Evolutionary conservation across 23 tunicate genomes (phyloP), one percentile per base, ranked within the genome.

Genomic region (Pegea sp.): DNA sequence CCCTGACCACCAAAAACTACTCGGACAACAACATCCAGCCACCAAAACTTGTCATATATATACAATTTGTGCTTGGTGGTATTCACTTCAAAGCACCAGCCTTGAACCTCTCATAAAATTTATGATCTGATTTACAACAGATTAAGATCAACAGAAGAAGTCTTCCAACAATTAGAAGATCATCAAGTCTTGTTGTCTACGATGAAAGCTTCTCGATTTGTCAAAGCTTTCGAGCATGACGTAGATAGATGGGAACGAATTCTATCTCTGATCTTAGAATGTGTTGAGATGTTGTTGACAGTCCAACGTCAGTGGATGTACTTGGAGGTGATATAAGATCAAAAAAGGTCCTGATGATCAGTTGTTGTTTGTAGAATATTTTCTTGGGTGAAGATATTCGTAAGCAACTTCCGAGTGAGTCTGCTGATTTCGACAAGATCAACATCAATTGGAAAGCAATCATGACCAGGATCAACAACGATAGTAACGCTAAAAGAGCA

Each of bases 291-390:
- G 97, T 70, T 88, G 1, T 64, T 90, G 52, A 71, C 79, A 34
- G 98, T 90, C 26, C 98, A 90, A 54, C 44, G 98, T 30, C 90
- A 77, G 65, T 90, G 98, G 98, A 77, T 77, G 90, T 90, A 90
- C 62, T 71, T 90, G 44, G 98, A 90, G 66, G 93, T 78, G 21
- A 28, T 64, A 22, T 26, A 46, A 25, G 11, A 7, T 16, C 16
- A 38, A 8, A 38, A 38, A 38, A 16, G 16, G 16, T 8, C 11
- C 11, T 38, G 46, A n/a, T n/a, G n/a, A n/a, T n/a, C n/a, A n/a
- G n/a, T n/a, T n/a, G n/a, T n/a, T n/a, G n/a, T n/a, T n/a, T n/a
- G n/a, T 32, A 81, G 81, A 77, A 77, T 63, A 90, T 90, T 33
- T 90, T 90, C 54, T 57, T 90, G 1, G 98, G 98, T 20, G 98